phyloP scores from a whole-genome alignment of 2,888 invertebrate genomes.

The Amphipyra tragopoginis region DNA sequence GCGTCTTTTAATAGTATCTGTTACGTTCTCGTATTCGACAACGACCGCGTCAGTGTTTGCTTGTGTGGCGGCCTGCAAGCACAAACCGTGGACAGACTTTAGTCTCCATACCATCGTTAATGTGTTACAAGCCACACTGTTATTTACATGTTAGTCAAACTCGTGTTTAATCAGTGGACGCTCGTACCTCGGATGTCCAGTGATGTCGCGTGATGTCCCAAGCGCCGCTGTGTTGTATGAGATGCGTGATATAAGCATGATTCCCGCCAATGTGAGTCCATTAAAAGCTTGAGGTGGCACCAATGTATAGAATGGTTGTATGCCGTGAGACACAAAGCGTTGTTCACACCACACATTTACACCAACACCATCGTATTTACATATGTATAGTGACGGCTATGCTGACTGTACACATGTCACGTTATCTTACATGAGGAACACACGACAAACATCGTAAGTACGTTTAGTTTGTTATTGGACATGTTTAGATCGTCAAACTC shows the following conservation, averaged over 20 bases:
- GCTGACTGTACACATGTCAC: conserved; percentile 12
- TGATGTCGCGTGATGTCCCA: conserved; percentile 34
- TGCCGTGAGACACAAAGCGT: conserved; percentile 69
- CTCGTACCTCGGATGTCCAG: conserved; percentile 28
- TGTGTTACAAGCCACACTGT: conserved; percentile 63
- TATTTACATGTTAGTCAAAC: conserved; percentile 60
- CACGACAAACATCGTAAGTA: conserved; percentile 54
- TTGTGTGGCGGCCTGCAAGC: conserved; percentile 75
- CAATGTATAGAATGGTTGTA: conserved; percentile 58
- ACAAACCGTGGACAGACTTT: conserved; percentile 65
- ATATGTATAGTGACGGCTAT: conserved; percentile 33
- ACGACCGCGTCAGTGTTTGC: conserved; percentile 45
- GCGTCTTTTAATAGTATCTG: conserved; percentile 91
- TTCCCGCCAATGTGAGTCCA: conserved; percentile 63
- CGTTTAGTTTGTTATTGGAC: conserved; percentile 63
- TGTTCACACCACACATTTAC: conserved; percentile 69
- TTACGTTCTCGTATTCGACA: conserved; percentile 90
- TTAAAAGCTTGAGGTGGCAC: conserved; percentile 62
- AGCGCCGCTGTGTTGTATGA: conserved; percentile 60
- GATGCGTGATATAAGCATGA: conserved; percentile 71
- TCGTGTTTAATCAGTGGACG: conserved; percentile 25
- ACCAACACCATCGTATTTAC: conserved; percentile 68
- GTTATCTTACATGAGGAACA: conserved; percentile 25
- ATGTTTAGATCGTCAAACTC: conserved; percentile 26
- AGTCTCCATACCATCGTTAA: conserved; percentile 58